These are phyloP conservation scores for Solea solea DNA, from an alignment of 2,113 vertebrate genomes.

Conservation along the genomic window DNA sequence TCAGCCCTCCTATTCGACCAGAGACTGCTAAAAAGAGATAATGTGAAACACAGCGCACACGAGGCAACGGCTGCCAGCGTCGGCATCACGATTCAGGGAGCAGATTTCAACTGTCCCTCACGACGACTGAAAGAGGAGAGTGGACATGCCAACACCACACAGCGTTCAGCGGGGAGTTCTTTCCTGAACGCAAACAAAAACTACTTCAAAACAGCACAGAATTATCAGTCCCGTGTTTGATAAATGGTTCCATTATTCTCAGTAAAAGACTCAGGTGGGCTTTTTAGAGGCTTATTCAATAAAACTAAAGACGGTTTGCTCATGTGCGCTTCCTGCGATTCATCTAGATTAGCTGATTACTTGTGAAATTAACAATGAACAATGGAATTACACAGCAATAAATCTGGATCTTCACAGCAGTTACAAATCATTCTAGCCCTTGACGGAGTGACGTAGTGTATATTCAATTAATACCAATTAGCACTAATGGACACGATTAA, in stretches of 20 bases:
- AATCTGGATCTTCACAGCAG: background rate
- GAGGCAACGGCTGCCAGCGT: conserved; percentile 2
- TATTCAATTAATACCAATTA: background rate
- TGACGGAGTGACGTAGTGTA: background rate
- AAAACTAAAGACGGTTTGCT: background rate
- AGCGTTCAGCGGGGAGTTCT: background rate
- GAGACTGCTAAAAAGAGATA: conserved; percentile 16
- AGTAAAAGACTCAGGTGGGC: background rate
- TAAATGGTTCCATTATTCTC: background rate
- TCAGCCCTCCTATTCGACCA: conserved; percentile 25
- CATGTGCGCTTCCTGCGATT: background rate
- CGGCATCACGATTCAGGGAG: conserved; percentile 44
- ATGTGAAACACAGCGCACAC: conserved; percentile 13
- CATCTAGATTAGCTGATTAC: background rate
- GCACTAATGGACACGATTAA: background rate
- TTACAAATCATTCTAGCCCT: background rate
- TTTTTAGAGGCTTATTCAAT: background rate
- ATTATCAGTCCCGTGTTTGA: background rate
- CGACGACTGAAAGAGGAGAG: conserved; percentile 8
- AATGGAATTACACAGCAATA: background rate
- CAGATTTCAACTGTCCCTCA: conserved; percentile 26
- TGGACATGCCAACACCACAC: background rate
- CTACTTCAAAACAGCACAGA: background rate
- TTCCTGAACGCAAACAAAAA: background rate
- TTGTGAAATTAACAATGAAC: background rate